Evolutionary conservation across 2,888 invertebrate species (phyloP), one percentile per base, ranked within the genome.

Genomic region (Pristionchus entomophagus): DNA sequence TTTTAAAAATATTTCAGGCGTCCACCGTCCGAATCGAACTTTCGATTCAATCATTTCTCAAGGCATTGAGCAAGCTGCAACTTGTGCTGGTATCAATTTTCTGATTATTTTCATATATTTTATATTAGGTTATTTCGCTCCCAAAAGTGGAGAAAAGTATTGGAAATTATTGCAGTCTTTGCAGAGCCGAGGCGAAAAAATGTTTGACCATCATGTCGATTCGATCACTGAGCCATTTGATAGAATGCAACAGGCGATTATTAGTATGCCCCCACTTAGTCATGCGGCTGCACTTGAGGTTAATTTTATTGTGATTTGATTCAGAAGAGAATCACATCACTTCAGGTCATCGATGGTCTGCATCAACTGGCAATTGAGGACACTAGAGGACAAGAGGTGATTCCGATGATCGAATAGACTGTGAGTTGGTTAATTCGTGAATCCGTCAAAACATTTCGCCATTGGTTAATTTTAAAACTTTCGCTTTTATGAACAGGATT

Each of bases 321-420:
- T 26, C 41, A n/a, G 19, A 56, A 14, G n/a, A 17, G 5, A 56
- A 17, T 17, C 19, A 8, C 19, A 22, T 22, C 19, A 22, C 5
- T 56, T 41, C n/a, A 73, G 73, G 73, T 73, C 22, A 73, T 73
- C 41, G 73, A 4, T 1, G 73, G 73, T 73, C 41, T 73, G 17
- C 41, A 38, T 26, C 73, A 73, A 26, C 41, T 73, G n/a, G 38
- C n/a, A 41, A 41, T 73, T 4, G 73, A n/a, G 2, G 73, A 73
- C 14, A 41, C n/a, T 6, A 6, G 26, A n/a, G 73, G 73, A 32
- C 73, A 73, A 17, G 41, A 41, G 10, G 73, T n/a, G n/a, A 41
- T 73, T 0, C 41, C 73, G n/a, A 73, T 73, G 73, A 73, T 73
- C 32, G 73, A n/a, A 73, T 73, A 41, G 73, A 73, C n/a, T 73